Evolutionary conservation across 2,888 invertebrate genomes (phyloP), one percentile per base, ranked within the genome.

Genomic region (Plagodis pulveraria): DNA sequence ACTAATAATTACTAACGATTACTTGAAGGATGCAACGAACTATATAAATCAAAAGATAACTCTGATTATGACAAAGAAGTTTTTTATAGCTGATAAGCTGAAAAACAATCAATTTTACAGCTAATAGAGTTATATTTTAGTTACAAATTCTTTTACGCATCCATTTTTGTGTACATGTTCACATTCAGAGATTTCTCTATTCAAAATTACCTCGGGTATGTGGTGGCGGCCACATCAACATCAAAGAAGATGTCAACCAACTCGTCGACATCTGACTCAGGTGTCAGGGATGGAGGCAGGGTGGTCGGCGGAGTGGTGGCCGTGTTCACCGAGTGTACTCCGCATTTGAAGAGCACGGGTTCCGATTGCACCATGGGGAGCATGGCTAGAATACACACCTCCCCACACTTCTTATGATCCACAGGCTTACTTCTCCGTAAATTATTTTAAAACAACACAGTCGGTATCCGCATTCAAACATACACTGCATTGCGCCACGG

Each of bases 401-500:
- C 72, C 73, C 77, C 74, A 78, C 81, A 78, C 83, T 76, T 62
- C 77, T 81, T 81, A 83, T 80, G 66, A 76, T 83, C 73, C 79
- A 76, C 68, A 77, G 74, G 83, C 73, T 72, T 77, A 74, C 68
- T 76, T 83, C 80, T 83, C 75, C 80, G 72, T 78, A 74, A 72
- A 80, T 80, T 72, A 84, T 81, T 80, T 84, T 81, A 72, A 79
- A 84, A 86, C 75, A 78, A 81, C 88, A 88, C 86, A 83, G 78
- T 80, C 81, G 74, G 77, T 86, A 86, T 86, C 82, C 85, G 83
- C 83, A 86, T 82, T 83, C 80, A 86, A 89, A 90, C 87, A 89
- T 87, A 89, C 89, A 90, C 91, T 89, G 91, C 91, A 92, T 91
- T 91, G 91, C 91, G 90, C 91, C 91, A 91, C 90, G 81, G 82